Base-by-base conservation (phyloP, 2,888 invertebrate species). In the Anthophora plumipes region DNA sequence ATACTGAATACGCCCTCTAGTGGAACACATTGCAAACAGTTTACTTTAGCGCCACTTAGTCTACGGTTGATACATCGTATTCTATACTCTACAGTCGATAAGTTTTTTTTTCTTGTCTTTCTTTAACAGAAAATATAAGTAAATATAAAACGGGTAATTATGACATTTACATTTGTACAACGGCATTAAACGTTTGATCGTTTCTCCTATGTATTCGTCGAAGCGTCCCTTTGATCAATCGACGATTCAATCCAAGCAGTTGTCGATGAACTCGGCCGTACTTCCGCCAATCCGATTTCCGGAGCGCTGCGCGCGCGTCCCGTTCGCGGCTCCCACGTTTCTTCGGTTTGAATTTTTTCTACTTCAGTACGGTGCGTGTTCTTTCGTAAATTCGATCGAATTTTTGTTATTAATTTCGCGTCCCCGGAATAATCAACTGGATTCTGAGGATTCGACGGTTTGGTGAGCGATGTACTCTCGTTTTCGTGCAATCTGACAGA, bases 231-330 rank as follows among this genome's bases (percentile, higher is more conserved):
- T 7, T 50, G 14, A 0, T 55, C 52, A n/a, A 11, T 46, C 0
- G 60, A 64, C 17, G 11, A 67, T 14, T 73, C 72, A 1, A 60
- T 55, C n/a, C 11, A 48, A 67, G 20, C 22, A 37, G 46, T 48
- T 6, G 64, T 25, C 1, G 46, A 37, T 2, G 22, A 59, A 55
- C 12, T 68, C 5, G 14, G 20, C 48, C 52, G 37, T 8, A 0
- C 43, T 60, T 72, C 39, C 43, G 25, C 7, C n/a, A 69, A 55
- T 14, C 54, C 80, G 52, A 88, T 83, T 82, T 84, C 89, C 63
- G 86, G 86, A 39, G 87, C 87, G 60, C 90, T 90, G 41, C 60
- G 77, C 0, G 78, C 80, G 14, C 79, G 73, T 72, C 75, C 74
- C 1, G 17, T 22, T 20, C 37, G 46, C 41, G 64, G 59, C 64